These are phyloP conservation scores for Elegia similella DNA, from an alignment of 2,888 invertebrate genomes.

Conservation along the genomic window DNA sequence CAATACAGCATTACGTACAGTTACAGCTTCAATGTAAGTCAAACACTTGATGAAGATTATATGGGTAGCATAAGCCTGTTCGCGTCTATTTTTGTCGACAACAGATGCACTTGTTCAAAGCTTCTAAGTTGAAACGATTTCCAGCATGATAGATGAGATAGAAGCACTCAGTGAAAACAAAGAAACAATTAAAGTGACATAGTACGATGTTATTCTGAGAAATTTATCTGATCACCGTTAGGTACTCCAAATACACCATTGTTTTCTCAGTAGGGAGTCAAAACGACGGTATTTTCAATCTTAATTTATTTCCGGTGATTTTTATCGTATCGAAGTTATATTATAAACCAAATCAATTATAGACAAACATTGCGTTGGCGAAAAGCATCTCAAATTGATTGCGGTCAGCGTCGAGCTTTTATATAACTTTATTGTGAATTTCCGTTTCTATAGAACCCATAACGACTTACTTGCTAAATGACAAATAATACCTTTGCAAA, in stretches of 20 bases:
- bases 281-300: background rate
- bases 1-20: no score
- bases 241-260: conserved; percentile 1
- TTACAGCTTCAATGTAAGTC: no score
- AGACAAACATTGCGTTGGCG: background rate
- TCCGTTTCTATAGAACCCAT: background rate
- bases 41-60: background rate
- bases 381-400: conserved; percentile 7
- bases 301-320: conserved; percentile 4
- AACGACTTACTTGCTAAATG: background rate
- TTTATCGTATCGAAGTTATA: background rate
- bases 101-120: background rate
- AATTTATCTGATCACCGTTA: background rate
- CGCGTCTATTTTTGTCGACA: background rate
- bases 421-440: conserved; percentile 1
- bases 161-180: background rate
- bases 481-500: background rate
- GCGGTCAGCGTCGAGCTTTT: background rate
- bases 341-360: conserved; percentile 5
- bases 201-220: background rate
- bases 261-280: conserved; percentile 11
- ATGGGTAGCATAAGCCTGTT: background rate
- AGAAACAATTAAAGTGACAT: background rate
- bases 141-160: background rate
- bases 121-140: background rate